Conservation (phyloP, 2,797 vertebrate species). For the Poecile montanus region DNA sequence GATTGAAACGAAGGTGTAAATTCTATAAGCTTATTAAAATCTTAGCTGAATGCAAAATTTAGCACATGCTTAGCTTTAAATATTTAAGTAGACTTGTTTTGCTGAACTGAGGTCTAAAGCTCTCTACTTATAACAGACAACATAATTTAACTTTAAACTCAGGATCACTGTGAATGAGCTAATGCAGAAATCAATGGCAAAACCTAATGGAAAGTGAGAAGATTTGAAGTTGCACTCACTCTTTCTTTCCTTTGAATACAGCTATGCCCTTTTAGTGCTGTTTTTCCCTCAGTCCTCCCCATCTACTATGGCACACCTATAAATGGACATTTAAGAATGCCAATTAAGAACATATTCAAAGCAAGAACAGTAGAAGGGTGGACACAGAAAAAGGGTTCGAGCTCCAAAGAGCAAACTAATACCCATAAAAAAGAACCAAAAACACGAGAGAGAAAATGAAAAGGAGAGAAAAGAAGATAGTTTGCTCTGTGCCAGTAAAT, state of each 20-base stretch:
- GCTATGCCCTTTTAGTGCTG: background rate
- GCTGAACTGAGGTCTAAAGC: background rate
- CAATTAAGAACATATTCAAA: conserved; percentile 31
- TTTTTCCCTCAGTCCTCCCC: background rate
- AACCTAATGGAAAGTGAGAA: conserved; percentile 18
- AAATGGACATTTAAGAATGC: background rate
- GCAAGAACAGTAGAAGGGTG: background rate
- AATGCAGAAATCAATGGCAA: conserved; percentile 16
- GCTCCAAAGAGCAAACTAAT: background rate
- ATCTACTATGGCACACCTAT: background rate
- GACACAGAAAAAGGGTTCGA: background rate
- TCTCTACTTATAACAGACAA: background rate
- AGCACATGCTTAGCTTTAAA: background rate
- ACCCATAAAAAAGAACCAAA: background rate
- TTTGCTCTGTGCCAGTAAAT: background rate
- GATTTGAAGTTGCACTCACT: background rate
- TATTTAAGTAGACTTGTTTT: background rate
- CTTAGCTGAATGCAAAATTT: background rate
- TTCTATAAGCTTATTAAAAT: background rate
- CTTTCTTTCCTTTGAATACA: background rate
- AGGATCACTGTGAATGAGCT: background rate
- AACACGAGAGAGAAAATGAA: background rate
- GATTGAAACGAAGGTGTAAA: background rate
- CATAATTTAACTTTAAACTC: conserved; percentile 22
- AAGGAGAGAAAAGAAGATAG: background rate